Evolutionary conservation across 35 echinoderm and acorn worm species (phyloP).

Genomic region (Anneissia japonica): DNA sequence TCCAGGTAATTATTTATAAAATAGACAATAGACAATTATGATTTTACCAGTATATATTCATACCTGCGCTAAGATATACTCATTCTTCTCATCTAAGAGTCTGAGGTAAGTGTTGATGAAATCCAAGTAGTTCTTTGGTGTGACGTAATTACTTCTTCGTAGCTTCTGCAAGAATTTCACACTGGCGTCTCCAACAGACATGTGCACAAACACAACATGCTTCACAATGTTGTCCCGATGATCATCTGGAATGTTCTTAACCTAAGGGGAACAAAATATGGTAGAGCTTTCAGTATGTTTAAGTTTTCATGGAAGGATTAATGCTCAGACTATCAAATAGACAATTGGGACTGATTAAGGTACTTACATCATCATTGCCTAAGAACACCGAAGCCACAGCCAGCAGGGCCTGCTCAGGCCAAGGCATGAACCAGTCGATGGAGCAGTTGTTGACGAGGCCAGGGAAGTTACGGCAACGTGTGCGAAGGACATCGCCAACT

Average conservation of each 20-base stretch:
- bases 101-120: constrained; percentile 95
- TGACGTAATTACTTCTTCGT: constrained; percentile 85
- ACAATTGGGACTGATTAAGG: too few relatives aligned
- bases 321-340: neutral
- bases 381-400: constrained; percentile 68
- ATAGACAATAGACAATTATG: too few relatives aligned
- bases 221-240: constrained; percentile 52
- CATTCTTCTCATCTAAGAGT: constrained; percentile 85
- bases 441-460: constrained; percentile 97
- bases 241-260: constrained; percentile 94
- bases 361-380: constrained; percentile 83
- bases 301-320: neutral
- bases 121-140: constrained; percentile 94
- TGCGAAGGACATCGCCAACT: constrained; percentile 81
- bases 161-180: constrained; percentile 77
- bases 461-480: constrained; percentile 90
- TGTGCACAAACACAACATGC: constrained; percentile 96
- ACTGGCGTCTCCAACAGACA: constrained; percentile 84
- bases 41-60: too few relatives aligned
- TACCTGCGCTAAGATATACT: constrained; percentile 90
- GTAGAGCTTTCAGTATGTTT: neutral
- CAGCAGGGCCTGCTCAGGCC: constrained; percentile 82
- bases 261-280: constrained; percentile 19
- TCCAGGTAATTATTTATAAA: too few relatives aligned
- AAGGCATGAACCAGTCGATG: constrained; percentile 97